These are phyloP conservation scores for Siniperca obscura DNA, from an alignment of 2,797 vertebrate genomes.

Conservation along the genomic window DNA sequence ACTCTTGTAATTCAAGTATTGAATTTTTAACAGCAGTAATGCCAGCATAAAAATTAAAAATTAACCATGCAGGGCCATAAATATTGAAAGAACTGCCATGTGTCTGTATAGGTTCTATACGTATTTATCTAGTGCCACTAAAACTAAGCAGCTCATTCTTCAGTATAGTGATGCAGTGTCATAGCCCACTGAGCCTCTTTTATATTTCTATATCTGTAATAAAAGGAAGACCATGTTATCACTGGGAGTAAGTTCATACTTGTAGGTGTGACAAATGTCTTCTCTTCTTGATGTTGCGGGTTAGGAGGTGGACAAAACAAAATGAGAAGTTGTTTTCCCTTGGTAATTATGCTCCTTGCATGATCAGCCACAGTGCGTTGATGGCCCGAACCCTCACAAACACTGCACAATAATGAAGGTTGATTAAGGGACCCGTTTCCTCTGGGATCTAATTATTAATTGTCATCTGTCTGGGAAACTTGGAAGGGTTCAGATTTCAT, in stretches of 20 bases:
- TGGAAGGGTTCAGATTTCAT: constrained; percentile 55
- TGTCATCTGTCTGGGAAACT: constrained; percentile 55
- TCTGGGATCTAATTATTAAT: constrained; percentile 73
- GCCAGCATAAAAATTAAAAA: not conserved
- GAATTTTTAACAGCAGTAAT: not conserved
- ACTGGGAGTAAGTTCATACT: not conserved
- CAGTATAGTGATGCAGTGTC: not conserved
- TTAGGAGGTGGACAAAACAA: constrained; percentile 47
- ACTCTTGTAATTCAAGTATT: not conserved
- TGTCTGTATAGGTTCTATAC: not conserved
- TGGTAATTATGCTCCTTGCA: constrained; percentile 57
- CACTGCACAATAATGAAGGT: constrained; percentile 39
- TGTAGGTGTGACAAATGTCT: constrained; percentile 31
- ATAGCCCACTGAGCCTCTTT: not conserved
- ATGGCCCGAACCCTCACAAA: constrained; percentile 44
- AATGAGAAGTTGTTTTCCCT: constrained; percentile 57
- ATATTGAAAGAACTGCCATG: not conserved
- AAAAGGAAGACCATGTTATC: constrained; percentile 4
- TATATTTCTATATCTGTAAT: constrained; percentile 1
- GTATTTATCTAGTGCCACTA: not conserved
- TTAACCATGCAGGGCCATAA: not conserved
- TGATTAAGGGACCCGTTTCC: constrained; percentile 75
- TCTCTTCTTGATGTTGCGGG: constrained; percentile 27
- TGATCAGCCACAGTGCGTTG: constrained; percentile 59
- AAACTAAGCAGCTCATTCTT: not conserved